phyloP scores from a whole-genome alignment of 2,797 vertebrate genomes.

The Sparidentex hasta region DNA sequence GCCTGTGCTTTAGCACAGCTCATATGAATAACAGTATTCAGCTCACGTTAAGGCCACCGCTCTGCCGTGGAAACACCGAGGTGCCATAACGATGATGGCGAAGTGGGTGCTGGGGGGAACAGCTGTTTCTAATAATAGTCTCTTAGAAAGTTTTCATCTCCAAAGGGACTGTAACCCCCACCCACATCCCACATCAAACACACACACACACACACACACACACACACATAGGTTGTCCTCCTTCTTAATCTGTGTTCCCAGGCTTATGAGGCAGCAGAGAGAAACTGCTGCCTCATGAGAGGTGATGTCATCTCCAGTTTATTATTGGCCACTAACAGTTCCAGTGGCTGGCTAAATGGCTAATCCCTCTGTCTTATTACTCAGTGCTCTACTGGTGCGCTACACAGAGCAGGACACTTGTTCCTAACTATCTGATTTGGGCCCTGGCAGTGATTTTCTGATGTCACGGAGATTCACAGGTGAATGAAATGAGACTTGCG shows the following conservation, averaged over 20 bases:
- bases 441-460: not conserved
- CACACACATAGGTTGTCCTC: conserved; percentile 22
- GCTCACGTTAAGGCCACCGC: conserved; percentile 53
- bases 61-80: conserved; percentile 63
- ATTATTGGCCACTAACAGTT: conserved; percentile 34
- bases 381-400: not conserved
- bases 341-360: conserved; percentile 26
- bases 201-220: conserved; percentile 9
- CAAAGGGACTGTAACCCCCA: conserved; percentile 43
- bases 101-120: conserved; percentile 71
- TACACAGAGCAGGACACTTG: not conserved
- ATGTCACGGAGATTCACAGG: not conserved
- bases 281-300: conserved; percentile 41
- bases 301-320: conserved; percentile 51
- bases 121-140: conserved; percentile 82
- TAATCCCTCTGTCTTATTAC: conserved; percentile 23
- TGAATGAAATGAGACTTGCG: not conserved
- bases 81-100: conserved; percentile 66
- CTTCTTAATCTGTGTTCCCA: conserved; percentile 21
- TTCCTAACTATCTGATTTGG: not conserved
- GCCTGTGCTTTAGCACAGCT: conserved; percentile 31
- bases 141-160: conserved; percentile 71
- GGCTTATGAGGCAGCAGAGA: conserved; percentile 53
- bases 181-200: not conserved
- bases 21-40: conserved; percentile 46